A percentile compares a stretch with the other conserved stretches of the same genome.
These are phyloP conservation scores for Eristalis tenax DNA, from an alignment of 2,888 invertebrate species.

Conservation along the genomic window DNA sequence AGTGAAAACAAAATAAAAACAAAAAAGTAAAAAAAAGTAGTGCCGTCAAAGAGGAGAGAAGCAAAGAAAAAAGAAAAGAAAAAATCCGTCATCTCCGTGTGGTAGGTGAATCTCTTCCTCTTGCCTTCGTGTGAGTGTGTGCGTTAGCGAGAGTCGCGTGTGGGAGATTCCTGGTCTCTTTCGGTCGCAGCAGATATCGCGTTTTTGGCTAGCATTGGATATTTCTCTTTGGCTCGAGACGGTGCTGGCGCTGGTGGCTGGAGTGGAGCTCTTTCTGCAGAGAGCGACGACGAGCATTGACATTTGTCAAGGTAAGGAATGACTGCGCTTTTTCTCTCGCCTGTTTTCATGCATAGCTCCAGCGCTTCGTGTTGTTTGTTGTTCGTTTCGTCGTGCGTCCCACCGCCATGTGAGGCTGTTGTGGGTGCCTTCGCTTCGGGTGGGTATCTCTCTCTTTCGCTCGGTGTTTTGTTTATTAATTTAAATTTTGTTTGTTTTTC, in stretches of 20 bases:
- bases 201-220: constrained; percentile 22
- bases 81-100: constrained; percentile 7
- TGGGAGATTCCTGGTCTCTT: constrained; percentile 23
- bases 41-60: constrained; percentile 24
- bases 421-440: no score
- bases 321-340: constrained; percentile 35
- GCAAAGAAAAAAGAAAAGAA: constrained; percentile 1
- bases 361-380: not conserved
- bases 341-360: not conserved
- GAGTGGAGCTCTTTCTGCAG: constrained; percentile 35
- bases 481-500: constrained; percentile 22
- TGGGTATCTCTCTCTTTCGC: constrained; percentile 19
- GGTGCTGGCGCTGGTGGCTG: no score
- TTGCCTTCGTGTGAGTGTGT: constrained; percentile 39
- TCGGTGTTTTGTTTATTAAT: constrained; percentile 56
- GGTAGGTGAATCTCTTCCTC: constrained; percentile 42
- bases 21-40: constrained; percentile 30
- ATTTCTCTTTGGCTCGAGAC: constrained; percentile 43
- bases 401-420: not conserved
- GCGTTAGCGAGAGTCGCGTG: constrained; percentile 5
- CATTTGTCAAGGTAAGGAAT: constrained; percentile 68
- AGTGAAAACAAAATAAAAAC: constrained; percentile 33
- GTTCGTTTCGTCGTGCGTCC: not conserved
- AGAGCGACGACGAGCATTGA: constrained; percentile 58
- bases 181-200: constrained; percentile 1